Percentiles rank a stretch among this genome's conserved stretches.
phyloP scores from a whole-genome alignment of 2,113 vertebrate species.

The Clinocottus analis region DNA sequence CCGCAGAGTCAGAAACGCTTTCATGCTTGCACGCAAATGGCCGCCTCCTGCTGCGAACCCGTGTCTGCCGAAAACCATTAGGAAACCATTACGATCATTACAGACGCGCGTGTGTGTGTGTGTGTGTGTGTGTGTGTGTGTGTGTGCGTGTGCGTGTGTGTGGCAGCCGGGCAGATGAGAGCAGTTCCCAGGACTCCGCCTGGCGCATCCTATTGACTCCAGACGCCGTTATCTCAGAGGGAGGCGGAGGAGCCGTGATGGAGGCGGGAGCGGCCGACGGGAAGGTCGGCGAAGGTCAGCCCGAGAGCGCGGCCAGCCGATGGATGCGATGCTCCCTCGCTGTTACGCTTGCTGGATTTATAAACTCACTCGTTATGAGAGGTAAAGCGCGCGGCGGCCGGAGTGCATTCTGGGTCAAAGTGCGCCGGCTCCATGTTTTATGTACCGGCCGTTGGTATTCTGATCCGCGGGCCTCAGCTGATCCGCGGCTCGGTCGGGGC shows the following conservation, averaged over 20 bases:
- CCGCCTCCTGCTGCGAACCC: constrained; percentile 45
- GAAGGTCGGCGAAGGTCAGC: constrained; percentile 58
- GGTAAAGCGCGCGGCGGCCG: constrained; percentile 38
- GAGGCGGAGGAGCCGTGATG: constrained; percentile 41
- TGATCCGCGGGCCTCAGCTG: constrained; percentile 9
- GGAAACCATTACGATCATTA: constrained; percentile 71
- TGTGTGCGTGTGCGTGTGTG: constrained; percentile 41
- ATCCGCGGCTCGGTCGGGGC: too few species aligned
- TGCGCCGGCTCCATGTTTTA: constrained; percentile 34
- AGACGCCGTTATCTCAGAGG: constrained; percentile 62
- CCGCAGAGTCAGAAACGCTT: constrained; percentile 28
- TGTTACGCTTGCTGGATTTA: constrained; percentile 62
- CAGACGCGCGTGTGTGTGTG: constrained; percentile 42
- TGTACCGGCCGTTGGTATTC: constrained; percentile 56
- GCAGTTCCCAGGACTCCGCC: constrained; percentile 58
- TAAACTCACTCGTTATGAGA: constrained; percentile 58
- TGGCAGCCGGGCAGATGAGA: too few species aligned
- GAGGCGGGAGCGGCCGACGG: constrained; percentile 52
- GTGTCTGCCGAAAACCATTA: constrained; percentile 59
- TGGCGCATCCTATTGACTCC: constrained; percentile 64
- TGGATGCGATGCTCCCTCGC: constrained; percentile 71
- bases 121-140: constrained; percentile 27
- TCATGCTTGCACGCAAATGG: constrained; percentile 31
- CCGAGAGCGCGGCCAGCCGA: constrained; percentile 53
- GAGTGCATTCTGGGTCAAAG: constrained; percentile 61